Evolutionary conservation across 2,888 invertebrate genomes (phyloP), one percentile per base, ranked within the genome.

Genomic region (Drosophila cyrtoloma): DNA sequence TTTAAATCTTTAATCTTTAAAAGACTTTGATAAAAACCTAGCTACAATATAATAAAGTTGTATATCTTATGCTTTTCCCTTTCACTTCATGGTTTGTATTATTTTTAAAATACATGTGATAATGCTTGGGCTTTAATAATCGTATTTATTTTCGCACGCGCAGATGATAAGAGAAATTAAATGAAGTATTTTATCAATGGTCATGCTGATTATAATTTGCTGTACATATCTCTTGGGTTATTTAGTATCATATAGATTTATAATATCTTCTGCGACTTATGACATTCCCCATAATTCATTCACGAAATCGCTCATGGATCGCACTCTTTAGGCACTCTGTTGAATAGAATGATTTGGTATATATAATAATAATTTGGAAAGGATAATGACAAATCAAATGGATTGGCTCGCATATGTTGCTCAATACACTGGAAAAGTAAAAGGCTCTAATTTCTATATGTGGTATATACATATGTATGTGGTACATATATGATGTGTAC

Each of bases 341-440:
- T 66, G 50, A n/a, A 53, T 60, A 30, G 42, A 14, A 62, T 55
- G 42, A 64, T 42, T 47, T 47, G 26, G 16, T 16, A 47, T 16
- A 47, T 1, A 1, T n/a, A 42, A 37, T 50, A 52, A n/a, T 37
- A 62, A 60, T 77, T 77, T 60, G 67, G 53, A 58, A 59, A 59
- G 44, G 50, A 55, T 55, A 60, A 59, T 63, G 80, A 76, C 71
- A 80, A 79, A 79, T 80, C 81, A 80, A 68, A 65, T 42, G 62
- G 30, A 67, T 77, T 73, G 63, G 61, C 74, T 56, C 50, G 64
- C 28, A 57, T 42, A 50, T 47, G 55, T 76, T 79, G 79, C 79
- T 79, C 79, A 79, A 79, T 59, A 70, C 37, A 58, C 35, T 57
- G 44, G 28, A 53, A 66, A 39, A 44, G 22, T n/a, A 35, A 62